phyloP scores from a whole-genome alignment of 2,797 vertebrate species.

The Semotilus atromaculatus region DNA sequence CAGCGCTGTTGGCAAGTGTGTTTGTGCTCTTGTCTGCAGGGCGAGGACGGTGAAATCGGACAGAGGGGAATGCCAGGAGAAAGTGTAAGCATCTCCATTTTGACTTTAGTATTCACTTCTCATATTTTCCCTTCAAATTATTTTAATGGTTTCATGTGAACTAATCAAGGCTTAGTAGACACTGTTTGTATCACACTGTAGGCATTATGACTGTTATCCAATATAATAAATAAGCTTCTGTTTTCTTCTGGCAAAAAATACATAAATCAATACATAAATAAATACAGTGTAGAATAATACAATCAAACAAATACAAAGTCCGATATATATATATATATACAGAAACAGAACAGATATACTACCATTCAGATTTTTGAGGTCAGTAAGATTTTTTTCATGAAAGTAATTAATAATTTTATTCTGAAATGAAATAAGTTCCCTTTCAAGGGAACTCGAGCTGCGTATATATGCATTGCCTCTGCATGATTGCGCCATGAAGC shows the following conservation, averaged over 20 bases:
- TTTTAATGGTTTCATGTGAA: neutral
- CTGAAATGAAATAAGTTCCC: neutral
- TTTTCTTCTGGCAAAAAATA: neutral
- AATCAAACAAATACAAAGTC: neutral
- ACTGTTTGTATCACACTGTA: neutral
- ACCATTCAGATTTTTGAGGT: neutral
- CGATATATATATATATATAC: no score
- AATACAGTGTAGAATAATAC: neutral
- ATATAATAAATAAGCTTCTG: neutral
- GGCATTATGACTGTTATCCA: neutral
- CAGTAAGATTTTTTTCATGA: neutral
- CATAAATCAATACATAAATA: neutral
- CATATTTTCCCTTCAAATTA: neutral
- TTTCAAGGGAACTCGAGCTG: no score
- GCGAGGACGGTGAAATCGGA: conserved; percentile 96
- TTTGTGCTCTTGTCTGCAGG: conserved; percentile 72
- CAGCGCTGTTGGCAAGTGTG: neutral
- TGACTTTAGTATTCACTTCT: neutral
- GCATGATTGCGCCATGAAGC: no score
- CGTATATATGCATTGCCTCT: no score
- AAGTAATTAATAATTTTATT: neutral
- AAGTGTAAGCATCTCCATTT: conserved; percentile 82
- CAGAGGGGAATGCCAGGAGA: conserved; percentile 95
- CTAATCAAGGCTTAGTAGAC: neutral
- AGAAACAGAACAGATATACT: no score